phyloP scores from a whole-genome alignment of 1,140 invertebrate species.

The Zaprionus kolodkinae region DNA sequence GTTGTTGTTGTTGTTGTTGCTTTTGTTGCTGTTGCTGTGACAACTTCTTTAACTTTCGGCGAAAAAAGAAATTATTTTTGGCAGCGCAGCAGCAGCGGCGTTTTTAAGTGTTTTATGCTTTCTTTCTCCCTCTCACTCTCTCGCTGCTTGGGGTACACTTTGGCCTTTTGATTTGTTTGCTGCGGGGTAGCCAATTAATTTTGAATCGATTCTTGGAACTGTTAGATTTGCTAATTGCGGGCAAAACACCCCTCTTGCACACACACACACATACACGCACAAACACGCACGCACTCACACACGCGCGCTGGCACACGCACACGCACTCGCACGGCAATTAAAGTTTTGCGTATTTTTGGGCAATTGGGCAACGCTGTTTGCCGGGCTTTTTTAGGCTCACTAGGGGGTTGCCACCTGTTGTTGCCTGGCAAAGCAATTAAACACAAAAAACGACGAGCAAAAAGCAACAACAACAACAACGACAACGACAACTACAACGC shows the following conservation, averaged over 20 bases:
- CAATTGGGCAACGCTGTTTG: constrained; percentile 54
- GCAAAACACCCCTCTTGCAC: constrained; percentile 48
- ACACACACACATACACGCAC: constrained; percentile 10
- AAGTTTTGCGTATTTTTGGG: constrained; percentile 67
- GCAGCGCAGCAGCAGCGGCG: constrained; percentile 46
- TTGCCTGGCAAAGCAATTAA: constrained; percentile 66
- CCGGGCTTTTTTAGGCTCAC: background rate
- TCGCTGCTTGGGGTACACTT: constrained; percentile 1
- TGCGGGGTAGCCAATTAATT: constrained; percentile 68
- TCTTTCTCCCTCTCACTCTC: constrained; percentile 1
- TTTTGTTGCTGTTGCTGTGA: constrained; percentile 33
- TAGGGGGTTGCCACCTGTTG: constrained; percentile 63
- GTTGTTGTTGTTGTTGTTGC: constrained; percentile 14
- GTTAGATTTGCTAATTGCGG: constrained; percentile 83
- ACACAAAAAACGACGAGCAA: constrained; percentile 2
- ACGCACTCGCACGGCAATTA: constrained; percentile 53
- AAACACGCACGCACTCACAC: background rate
- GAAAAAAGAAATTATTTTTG: constrained; percentile 57
- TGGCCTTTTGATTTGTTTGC: constrained; percentile 28
- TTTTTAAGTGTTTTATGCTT: constrained; percentile 32
- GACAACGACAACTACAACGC: background rate
- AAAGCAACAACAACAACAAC: background rate
- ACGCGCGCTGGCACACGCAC: background rate
- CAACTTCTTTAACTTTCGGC: constrained; percentile 60
- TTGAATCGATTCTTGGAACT: constrained; percentile 80